Conservation (phyloP, 2,888 invertebrate genomes). For the Augiades crinisus region DNA sequence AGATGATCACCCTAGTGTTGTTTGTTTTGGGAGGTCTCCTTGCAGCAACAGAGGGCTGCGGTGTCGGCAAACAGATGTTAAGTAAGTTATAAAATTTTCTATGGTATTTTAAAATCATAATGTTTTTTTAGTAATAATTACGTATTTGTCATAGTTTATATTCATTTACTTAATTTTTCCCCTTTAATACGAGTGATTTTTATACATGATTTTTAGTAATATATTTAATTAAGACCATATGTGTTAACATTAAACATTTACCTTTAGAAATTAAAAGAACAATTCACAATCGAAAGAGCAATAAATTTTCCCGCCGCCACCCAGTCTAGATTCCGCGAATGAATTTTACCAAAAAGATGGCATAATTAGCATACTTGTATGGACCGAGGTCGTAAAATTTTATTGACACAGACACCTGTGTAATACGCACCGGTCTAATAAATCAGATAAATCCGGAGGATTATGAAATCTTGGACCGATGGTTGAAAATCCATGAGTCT, state of each 20-base stretch:
- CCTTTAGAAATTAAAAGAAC: conserved; percentile 3
- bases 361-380: conserved; percentile 65
- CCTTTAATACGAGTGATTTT: no score
- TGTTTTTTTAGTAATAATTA: neutral
- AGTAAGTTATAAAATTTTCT: conserved; percentile 54
- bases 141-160: neutral
- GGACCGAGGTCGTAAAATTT: conserved; percentile 70
- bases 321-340: conserved; percentile 66
- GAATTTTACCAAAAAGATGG: conserved; percentile 52
- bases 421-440: conserved; percentile 59
- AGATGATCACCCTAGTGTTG: conserved; percentile 78
- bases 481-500: no score
- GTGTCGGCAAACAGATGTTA: conserved; percentile 69
- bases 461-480: conserved; percentile 49
- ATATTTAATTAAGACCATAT: no score
- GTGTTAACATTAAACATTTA: neutral
- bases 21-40: conserved; percentile 74
- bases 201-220: no score
- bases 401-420: conserved; percentile 69
- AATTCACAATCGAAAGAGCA: conserved; percentile 36
- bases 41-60: conserved; percentile 71
- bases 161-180: no score
- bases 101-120: neutral
- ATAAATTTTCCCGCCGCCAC: conserved; percentile 66
- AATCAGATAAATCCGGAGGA: conserved; percentile 55